Percentiles rank a stretch among this genome's conserved stretches.
Evolutionary conservation across 2,797 vertebrate genomes (phyloP).

Genomic region (Miichthys miiuy): DNA sequence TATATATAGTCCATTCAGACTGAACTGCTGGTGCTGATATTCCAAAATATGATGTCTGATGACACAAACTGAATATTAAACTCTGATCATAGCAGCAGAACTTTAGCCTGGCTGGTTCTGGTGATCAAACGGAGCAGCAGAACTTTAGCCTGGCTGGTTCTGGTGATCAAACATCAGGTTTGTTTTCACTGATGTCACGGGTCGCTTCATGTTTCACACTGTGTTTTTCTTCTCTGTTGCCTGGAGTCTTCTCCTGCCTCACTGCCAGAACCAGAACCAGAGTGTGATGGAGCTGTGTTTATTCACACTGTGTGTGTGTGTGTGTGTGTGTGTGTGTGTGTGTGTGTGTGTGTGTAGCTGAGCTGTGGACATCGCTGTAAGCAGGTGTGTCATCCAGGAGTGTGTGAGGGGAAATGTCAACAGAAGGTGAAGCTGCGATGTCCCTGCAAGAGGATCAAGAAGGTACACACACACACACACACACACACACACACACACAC

Average conservation of each 20-base stretch:
- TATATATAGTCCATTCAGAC: not conserved
- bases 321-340: constrained; percentile 64
- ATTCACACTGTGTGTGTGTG: constrained; percentile 64
- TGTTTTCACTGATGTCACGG: not conserved
- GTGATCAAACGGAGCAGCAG: too few relatives aligned
- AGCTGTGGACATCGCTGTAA: constrained; percentile 95
- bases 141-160: not conserved
- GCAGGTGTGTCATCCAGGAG: constrained; percentile 90
- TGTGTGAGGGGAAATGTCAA: constrained; percentile 89
- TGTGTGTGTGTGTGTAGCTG: constrained; percentile 80
- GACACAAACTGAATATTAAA: too few relatives aligned
- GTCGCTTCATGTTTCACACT: not conserved
- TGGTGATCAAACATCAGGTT: not conserved
- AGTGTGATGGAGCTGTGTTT: not conserved
- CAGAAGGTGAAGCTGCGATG: constrained; percentile 95
- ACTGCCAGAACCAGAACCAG: too few relatives aligned
- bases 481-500: not conserved
- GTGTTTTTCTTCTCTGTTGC: not conserved
- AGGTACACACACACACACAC: constrained; percentile 79
- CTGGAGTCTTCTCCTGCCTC: not conserved
- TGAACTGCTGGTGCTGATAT: too few relatives aligned
- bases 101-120: too few relatives aligned
- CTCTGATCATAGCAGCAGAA: too few relatives aligned
- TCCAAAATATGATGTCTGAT: too few relatives aligned
- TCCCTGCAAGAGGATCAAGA: constrained; percentile 94